A percentile compares a stretch with the other conserved stretches of the same genome.
Evolutionary conservation across 2,113 vertebrate species (phyloP).

Genomic region (Panthera leo): DNA sequence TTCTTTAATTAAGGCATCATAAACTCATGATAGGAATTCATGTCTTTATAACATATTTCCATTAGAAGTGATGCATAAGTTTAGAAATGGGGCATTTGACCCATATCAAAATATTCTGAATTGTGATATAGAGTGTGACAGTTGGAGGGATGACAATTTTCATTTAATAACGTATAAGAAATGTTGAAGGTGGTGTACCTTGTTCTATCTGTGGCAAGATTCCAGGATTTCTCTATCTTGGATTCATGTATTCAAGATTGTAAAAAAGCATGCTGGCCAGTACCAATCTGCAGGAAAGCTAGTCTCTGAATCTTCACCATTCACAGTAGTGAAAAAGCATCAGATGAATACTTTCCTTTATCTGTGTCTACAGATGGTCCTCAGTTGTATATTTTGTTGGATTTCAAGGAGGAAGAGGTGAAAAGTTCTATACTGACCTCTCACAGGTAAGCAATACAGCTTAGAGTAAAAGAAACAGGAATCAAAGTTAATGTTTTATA

Average conservation of each 20-base stretch:
- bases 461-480: not conserved
- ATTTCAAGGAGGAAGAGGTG: not conserved
- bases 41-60: not conserved
- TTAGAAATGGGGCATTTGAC: not conserved
- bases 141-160: not conserved
- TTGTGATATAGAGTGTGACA: not conserved
- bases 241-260: not conserved
- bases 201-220: not conserved
- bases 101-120: not conserved
- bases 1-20: slow-evolving; percentile 1
- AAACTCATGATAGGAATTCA: not conserved
- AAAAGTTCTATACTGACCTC: not conserved
- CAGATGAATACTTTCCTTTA: not conserved
- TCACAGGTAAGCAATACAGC: not conserved
- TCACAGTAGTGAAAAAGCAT: not conserved
- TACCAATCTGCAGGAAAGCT: not conserved
- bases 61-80: not conserved
- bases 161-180: not conserved
- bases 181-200: not conserved
- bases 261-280: not conserved
- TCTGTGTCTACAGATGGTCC: not conserved
- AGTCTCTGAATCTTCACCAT: not conserved
- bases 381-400: not conserved
- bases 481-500: not conserved
- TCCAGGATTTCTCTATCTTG: not conserved